phyloP scores from a whole-genome alignment of 2,113 vertebrate species.

The Bubalus kerabau region DNA sequence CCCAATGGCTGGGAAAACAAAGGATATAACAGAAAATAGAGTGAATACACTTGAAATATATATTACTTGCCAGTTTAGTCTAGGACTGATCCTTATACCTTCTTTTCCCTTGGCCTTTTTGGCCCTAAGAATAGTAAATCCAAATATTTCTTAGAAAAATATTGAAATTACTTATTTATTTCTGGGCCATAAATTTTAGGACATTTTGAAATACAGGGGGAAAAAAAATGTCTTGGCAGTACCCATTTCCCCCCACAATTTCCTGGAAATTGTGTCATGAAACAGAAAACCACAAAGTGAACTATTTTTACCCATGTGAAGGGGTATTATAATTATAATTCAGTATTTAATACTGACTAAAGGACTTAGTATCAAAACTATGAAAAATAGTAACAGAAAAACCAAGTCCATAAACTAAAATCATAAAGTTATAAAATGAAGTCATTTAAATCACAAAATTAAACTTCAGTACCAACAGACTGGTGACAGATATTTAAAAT shows the following conservation, averaged over 20 bases:
- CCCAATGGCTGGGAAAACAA: background rate
- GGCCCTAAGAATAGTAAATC: background rate
- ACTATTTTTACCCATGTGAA: slow-evolving; percentile 32
- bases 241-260: background rate
- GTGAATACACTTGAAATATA: background rate
- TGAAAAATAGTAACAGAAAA: slow-evolving; percentile 3
- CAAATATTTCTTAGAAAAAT: slow-evolving; percentile 44
- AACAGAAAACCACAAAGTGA: slow-evolving; percentile 49
- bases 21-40: background rate
- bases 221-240: slow-evolving; percentile 26
- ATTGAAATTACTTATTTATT: slow-evolving; percentile 38
- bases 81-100: background rate
- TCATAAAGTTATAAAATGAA: background rate
- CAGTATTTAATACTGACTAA: slow-evolving; percentile 22
- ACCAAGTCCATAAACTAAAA: slow-evolving; percentile 16
- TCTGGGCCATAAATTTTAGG: slow-evolving; percentile 30
- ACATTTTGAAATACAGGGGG: background rate
- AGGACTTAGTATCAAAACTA: background rate
- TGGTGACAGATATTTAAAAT: slow-evolving; percentile 2
- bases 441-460: background rate
- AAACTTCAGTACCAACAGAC: background rate
- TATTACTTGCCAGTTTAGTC: background rate
- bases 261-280: slow-evolving; percentile 58
- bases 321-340: slow-evolving; percentile 12
- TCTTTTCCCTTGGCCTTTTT: background rate